phyloP scores from a whole-genome alignment of 2,888 invertebrate genomes.

The Himalopsyche japonica region DNA sequence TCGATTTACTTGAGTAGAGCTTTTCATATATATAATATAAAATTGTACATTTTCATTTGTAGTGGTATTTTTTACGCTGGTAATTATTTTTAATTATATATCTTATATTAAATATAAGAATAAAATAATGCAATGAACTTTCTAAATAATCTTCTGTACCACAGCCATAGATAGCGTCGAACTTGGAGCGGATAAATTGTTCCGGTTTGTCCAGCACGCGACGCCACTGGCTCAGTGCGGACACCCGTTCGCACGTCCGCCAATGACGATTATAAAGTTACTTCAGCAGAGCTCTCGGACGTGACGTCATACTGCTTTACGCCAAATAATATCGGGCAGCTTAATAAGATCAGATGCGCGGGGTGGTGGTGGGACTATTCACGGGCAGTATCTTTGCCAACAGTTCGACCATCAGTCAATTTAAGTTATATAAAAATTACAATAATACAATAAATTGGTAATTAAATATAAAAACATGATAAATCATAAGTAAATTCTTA shows the following conservation, averaged over 20 bases:
- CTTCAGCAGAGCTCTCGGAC: conserved; percentile 27
- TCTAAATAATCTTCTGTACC: background rate
- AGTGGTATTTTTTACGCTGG: too few species aligned
- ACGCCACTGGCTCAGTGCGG: background rate
- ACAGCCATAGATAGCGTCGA: background rate
- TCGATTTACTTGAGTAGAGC: too few species aligned
- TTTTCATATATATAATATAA: too few species aligned
- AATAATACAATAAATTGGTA: background rate
- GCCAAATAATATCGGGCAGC: conserved; percentile 35
- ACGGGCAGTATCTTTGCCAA: background rate
- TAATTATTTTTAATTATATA: too few species aligned
- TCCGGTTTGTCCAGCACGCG: background rate
- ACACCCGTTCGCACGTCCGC: conserved; percentile 28
- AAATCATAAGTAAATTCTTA: background rate
- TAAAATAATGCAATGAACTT: background rate
- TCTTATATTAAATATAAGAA: background rate
- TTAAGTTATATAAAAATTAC: background rate
- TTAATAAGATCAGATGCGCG: conserved; percentile 31
- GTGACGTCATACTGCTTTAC: conserved; percentile 36
- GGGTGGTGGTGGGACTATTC: background rate
- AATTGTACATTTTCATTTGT: too few species aligned
- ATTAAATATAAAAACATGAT: background rate
- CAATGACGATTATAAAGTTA: conserved; percentile 39
- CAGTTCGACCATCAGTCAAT: background rate
- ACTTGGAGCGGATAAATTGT: background rate